Conservation (phyloP, 2,797 vertebrate species). For the Poeciliopsis gracilis region DNA sequence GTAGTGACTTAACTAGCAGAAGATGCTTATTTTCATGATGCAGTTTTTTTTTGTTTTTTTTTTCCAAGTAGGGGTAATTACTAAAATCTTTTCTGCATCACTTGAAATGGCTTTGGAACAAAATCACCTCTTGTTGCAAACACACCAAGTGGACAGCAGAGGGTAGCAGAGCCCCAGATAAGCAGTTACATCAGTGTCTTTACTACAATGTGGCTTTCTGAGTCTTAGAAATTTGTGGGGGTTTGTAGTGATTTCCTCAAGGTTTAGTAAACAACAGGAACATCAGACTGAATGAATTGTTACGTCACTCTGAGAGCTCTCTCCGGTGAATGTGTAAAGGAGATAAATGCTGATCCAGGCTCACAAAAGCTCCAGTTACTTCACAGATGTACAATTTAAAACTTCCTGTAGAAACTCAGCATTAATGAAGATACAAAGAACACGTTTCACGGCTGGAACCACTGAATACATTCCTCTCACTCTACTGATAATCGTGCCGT, state of each 20-base stretch:
- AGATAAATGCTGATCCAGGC: too few relatives aligned
- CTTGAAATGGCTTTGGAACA: not conserved
- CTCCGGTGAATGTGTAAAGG: too few relatives aligned
- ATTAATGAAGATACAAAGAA: not conserved
- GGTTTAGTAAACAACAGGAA: too few relatives aligned
- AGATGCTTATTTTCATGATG: not conserved
- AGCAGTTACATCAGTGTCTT: not conserved
- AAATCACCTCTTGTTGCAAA: not conserved
- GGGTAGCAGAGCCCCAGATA: conserved; percentile 36
- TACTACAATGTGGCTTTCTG: too few relatives aligned
- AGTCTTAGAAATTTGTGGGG: too few relatives aligned
- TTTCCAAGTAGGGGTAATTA: not conserved
- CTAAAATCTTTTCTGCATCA: not conserved
- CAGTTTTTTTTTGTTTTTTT: not conserved
- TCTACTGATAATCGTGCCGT: not conserved
- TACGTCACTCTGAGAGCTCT: too few relatives aligned
- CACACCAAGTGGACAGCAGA: conserved; percentile 24
- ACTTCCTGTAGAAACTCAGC: not conserved
- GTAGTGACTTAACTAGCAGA: not conserved
- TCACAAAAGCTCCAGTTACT: too few relatives aligned
- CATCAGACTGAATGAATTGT: too few relatives aligned
- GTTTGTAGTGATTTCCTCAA: too few relatives aligned
- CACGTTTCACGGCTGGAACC: conserved; percentile 8
- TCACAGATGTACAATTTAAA: too few relatives aligned
- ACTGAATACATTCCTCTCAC: not conserved